These are phyloP conservation scores for Mesembrinibis cayennensis DNA, from an alignment of 2,113 vertebrate species.

Conservation along the genomic window DNA sequence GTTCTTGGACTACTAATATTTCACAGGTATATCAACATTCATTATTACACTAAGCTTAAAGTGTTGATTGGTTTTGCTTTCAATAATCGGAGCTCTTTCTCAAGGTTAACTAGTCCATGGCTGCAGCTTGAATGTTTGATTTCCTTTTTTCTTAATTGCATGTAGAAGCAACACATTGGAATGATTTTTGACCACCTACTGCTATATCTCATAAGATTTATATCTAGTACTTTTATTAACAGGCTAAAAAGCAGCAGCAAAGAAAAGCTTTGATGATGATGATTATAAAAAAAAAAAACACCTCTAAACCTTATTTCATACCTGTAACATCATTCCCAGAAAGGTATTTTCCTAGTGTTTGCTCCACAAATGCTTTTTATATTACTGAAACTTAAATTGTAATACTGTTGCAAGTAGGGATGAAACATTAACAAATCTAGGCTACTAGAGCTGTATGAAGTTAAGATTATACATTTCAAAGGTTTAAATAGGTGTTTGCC, in stretches of 20 bases:
- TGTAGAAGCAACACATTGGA: constrained; percentile 21
- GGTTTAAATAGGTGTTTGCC: constrained; percentile 70
- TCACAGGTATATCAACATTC: neutral
- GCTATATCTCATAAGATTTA: constrained; percentile 14
- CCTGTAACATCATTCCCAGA: constrained; percentile 8
- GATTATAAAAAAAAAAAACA: neutral
- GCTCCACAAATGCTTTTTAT: constrained; percentile 47
- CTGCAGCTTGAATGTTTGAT: constrained; percentile 41
- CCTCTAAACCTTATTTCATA: neutral
- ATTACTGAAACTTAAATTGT: constrained; percentile 62
- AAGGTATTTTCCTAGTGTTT: constrained; percentile 25
- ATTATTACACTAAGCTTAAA: neutral
- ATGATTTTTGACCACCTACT: constrained; percentile 37
- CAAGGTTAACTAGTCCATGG: constrained; percentile 27
- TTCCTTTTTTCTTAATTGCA: constrained; percentile 43
- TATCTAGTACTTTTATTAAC: constrained; percentile 25
- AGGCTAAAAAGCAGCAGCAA: constrained; percentile 9
- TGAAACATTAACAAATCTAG: constrained; percentile 61
- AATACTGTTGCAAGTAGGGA: constrained; percentile 43
- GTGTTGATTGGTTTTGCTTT: constrained; percentile 22
- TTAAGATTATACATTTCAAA: constrained; percentile 64
- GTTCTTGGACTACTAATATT: neutral
- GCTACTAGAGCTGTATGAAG: constrained; percentile 36
- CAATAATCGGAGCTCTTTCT: neutral
- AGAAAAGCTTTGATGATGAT: constrained; percentile 22